Conservation (phyloP, 2,888 invertebrate genomes). For the Caradrina clavipalpis region DNA sequence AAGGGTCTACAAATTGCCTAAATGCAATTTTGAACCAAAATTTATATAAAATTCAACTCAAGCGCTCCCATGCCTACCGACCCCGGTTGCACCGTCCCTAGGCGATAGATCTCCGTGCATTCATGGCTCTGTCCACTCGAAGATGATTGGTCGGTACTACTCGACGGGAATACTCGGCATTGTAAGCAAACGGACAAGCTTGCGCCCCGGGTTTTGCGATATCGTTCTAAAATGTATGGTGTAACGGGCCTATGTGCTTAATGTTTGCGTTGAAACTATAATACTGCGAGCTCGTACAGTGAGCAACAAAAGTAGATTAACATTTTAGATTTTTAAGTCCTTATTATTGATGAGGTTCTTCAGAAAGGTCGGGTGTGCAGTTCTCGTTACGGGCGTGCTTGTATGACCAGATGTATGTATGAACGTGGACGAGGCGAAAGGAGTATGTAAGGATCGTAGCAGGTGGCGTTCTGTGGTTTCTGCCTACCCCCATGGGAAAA, state of each 20-base stretch:
- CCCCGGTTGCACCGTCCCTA: conserved; percentile 8
- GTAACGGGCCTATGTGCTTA: not conserved
- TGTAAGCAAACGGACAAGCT: not conserved
- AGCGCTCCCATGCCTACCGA: not conserved
- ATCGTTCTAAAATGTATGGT: not conserved
- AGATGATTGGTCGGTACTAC: conserved; percentile 38
- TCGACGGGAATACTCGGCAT: conserved; percentile 16
- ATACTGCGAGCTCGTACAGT: not conserved
- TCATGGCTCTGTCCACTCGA: conserved; percentile 48
- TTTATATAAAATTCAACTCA: not conserved
- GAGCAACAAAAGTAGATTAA: too few relatives aligned
- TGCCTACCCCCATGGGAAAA: too few relatives aligned
- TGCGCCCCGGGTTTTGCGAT: not conserved
- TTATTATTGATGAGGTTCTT: too few relatives aligned
- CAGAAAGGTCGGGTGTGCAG: too few relatives aligned
- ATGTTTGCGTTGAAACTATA: not conserved
- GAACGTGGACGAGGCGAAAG: too few relatives aligned
- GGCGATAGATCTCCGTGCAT: conserved; percentile 16
- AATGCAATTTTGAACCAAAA: conserved; percentile 23
- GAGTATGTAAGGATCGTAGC: too few relatives aligned
- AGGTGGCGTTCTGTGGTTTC: too few relatives aligned
- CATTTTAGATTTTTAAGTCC: too few relatives aligned
- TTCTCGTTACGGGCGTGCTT: too few relatives aligned
- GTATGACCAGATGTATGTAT: too few relatives aligned
- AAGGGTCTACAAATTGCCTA: not conserved